A percentile compares a stretch with the other conserved stretches of the same genome.
These are phyloP conservation scores for Drosophila gaucha DNA, from an alignment of 2,888 invertebrate genomes.

Conservation along the genomic window DNA sequence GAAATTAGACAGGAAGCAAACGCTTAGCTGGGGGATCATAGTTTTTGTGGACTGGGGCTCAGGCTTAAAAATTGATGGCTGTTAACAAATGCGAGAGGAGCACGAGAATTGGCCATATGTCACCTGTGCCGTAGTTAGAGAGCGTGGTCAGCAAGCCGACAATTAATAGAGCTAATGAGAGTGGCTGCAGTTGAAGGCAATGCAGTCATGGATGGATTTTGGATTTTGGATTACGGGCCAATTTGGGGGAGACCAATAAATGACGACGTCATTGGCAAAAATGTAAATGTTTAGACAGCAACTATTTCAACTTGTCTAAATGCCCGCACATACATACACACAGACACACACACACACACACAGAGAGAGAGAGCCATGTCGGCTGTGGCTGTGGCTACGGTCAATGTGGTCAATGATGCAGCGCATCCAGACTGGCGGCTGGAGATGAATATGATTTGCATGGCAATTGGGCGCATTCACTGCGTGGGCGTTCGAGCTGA, in stretches of 20 bases:
- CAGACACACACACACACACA: constrained; percentile 8
- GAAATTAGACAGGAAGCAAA: not conserved
- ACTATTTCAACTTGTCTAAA: constrained; percentile 60
- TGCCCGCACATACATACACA: constrained; percentile 15
- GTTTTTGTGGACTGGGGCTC: not conserved
- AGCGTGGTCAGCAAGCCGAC: constrained; percentile 9
- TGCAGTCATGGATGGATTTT: constrained; percentile 57
- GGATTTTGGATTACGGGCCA: constrained; percentile 46
- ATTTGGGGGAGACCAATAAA: constrained; percentile 42
- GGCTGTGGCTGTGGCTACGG: constrained; percentile 31
- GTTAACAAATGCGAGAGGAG: constrained; percentile 44
- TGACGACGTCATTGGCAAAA: constrained; percentile 74
- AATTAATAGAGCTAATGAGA: constrained; percentile 42
- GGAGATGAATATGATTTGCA: constrained; percentile 41
- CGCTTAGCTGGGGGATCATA: not conserved
- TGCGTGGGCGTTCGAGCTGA: constrained; percentile 19
- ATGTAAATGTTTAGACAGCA: constrained; percentile 76
- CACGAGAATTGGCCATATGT: constrained; percentile 63
- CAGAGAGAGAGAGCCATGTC: too few relatives aligned
- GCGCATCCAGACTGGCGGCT: constrained; percentile 34
- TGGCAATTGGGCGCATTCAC: constrained; percentile 12
- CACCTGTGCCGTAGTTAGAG: constrained; percentile 14
- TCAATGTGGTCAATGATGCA: constrained; percentile 43
- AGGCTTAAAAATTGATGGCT: constrained; percentile 2
- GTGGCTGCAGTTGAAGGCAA: constrained; percentile 9